Evolutionary conservation across 2,888 invertebrate genomes (phyloP).

Genomic region (Chrysolina americana): DNA sequence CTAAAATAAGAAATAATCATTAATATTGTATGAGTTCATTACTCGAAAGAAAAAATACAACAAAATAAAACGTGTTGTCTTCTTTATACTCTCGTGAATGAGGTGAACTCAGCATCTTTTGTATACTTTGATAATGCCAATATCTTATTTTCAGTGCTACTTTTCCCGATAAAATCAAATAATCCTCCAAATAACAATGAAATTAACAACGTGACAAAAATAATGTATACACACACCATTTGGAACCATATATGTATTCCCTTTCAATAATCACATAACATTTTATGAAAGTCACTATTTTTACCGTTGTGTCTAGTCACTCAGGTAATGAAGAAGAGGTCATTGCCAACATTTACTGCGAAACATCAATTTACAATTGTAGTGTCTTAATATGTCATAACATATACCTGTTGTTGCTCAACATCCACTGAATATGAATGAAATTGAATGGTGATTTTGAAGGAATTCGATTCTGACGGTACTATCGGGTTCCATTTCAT

Average conservation of each 20-base stretch:
- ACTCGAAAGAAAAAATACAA: no score
- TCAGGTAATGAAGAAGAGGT: conserved; percentile 6
- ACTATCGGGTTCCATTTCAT: conserved; percentile 27
- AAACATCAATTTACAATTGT: conserved; percentile 2
- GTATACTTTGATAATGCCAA: no score
- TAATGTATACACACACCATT: background rate
- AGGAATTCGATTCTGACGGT: conserved; percentile 26
- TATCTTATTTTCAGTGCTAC: no score
- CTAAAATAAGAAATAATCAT: no score
- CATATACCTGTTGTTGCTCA: background rate
- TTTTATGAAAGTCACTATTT: conserved; percentile 9
- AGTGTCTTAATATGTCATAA: conserved; percentile 10
- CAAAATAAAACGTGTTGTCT: no score
- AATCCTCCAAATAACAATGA: background rate
- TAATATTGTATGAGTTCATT: no score
- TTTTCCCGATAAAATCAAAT: no score
- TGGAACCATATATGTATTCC: background rate
- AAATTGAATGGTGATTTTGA: background rate
- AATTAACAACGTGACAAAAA: background rate
- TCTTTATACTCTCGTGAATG: no score
- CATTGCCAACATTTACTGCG: conserved; percentile 14
- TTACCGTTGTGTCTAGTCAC: conserved; percentile 7
- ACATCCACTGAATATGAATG: conserved; percentile 13
- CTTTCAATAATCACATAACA: conserved; percentile 14
- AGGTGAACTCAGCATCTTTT: no score